These are phyloP conservation scores for Dromius quadrimaculatus DNA, from an alignment of 2,888 invertebrate genomes.

Conservation along the genomic window DNA sequence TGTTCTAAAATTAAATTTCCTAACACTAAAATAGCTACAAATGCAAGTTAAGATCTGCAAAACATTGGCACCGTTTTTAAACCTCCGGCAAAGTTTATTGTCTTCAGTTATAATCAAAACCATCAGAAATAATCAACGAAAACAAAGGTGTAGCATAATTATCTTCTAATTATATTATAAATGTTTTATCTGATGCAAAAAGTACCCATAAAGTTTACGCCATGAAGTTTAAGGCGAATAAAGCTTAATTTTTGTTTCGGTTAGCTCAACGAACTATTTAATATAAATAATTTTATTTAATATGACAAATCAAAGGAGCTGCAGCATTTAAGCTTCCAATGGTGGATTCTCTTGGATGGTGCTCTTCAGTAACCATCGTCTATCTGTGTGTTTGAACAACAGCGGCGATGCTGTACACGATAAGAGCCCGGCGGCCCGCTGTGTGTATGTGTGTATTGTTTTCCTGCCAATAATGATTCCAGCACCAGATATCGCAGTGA, in stretches of 20 bases:
- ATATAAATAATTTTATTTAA: no score
- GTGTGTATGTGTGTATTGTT: slow-evolving; percentile 54
- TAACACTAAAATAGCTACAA: slow-evolving; percentile 15
- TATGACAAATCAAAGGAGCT: no score
- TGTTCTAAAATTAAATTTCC: no score
- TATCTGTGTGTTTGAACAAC: slow-evolving; percentile 35
- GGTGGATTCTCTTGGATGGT: no score
- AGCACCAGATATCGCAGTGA: slow-evolving; percentile 45
- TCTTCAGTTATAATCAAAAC: not conserved
- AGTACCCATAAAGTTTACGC: no score
- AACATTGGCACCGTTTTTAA: slow-evolving; percentile 15
- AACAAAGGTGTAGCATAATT: not conserved
- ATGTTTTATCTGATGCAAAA: no score
- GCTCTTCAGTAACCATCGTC: slow-evolving; percentile 12
- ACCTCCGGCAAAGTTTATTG: not conserved
- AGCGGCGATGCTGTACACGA: slow-evolving; percentile 38
- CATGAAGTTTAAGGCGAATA: no score
- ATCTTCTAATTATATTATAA: not conserved
- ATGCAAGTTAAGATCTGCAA: slow-evolving; percentile 9
- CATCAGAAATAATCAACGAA: slow-evolving; percentile 19
- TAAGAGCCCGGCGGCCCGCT: slow-evolving; percentile 19
- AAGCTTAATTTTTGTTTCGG: no score
- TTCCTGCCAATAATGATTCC: slow-evolving; percentile 55
- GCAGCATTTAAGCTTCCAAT: no score
- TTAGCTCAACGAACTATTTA: no score